These are phyloP conservation scores for Cecidostiba fungosa DNA, from an alignment of 2,888 invertebrate species.

Conservation along the genomic window DNA sequence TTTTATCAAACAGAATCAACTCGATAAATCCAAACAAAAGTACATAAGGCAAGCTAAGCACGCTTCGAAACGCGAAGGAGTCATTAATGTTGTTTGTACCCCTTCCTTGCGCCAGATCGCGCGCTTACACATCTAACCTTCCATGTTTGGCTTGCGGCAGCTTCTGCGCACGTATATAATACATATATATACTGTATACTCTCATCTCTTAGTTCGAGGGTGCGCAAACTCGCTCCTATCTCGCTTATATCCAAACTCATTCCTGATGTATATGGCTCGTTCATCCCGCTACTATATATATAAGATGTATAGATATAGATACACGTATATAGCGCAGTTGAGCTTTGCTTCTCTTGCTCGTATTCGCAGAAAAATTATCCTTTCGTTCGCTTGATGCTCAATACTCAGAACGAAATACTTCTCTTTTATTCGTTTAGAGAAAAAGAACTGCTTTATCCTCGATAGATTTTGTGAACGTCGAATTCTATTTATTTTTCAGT, in stretches of 20 bases:
- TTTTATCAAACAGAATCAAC: background rate
- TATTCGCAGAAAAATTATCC: background rate
- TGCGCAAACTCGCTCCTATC: background rate
- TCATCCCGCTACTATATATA: background rate
- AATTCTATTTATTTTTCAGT: too few relatives aligned
- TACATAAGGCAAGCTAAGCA: background rate
- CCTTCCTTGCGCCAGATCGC: background rate
- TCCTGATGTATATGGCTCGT: background rate
- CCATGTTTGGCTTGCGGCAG: constrained; percentile 20
- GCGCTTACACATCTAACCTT: background rate
- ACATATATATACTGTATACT: background rate
- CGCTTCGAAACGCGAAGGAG: constrained; percentile 4
- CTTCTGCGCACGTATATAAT: background rate
- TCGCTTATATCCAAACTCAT: background rate
- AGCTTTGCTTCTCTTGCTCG: background rate
- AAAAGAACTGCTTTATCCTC: too few relatives aligned
- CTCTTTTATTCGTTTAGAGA: too few relatives aligned
- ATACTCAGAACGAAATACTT: background rate
- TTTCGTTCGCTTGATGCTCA: background rate
- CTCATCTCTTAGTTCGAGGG: background rate
- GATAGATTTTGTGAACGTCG: too few relatives aligned
- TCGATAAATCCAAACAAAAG: background rate
- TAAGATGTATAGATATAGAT: too few relatives aligned
- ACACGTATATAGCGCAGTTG: background rate
- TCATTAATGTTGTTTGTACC: constrained; percentile 36